Base-by-base conservation (phyloP, 2,113 vertebrate species). In the Sinosuthora webbiana region DNA sequence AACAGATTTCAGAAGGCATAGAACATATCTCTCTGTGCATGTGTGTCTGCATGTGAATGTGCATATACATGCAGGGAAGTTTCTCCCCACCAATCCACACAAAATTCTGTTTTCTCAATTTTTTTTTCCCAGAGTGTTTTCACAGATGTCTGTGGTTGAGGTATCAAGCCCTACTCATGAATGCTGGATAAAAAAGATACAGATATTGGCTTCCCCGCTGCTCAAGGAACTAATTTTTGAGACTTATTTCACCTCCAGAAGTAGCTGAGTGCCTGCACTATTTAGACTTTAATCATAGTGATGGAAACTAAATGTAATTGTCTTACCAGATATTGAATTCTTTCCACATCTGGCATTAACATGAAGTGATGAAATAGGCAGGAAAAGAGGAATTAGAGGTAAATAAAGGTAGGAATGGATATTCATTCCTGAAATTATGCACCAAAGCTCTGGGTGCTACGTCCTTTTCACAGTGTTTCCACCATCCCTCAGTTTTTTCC, bases 361-460 rank as follows among this genome's bases (percentile, higher is more conserved):
- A 42, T 22, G n/a, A 24, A 67, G 56, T 47, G 42, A 76, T 73
- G 78, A 89, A 94, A 87, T 53, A 53, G 18, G 30, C 52, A 74
- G 68, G 47, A 69, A 90, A 82, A 71, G 57, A 89, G 24, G 75
- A 88, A 80, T 59, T 84, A 89, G 64, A 71, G 25, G n/a, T 39
- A 93, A 85, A 94, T 55, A 92, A 80, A 94, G 41, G 52, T 83
- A 87, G 60, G 11, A 87, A 84, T n/a, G 60, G 27, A 47, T 91
- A 75, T 75, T 60, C 14, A 30, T 63, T 81, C 56, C 68, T n/a
- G 69, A 31, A 76, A 18, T 9, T 63, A 78, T 37, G 21, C 28
- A 81, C 56, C 42, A 90, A 57, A 89, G 25, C 50, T 68, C 25
- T 53, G 53, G 23, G 13, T 30, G 17, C 21, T 90, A 27, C n/a